These are phyloP conservation scores for Diorhabda carinulata DNA, from an alignment of 1,140 invertebrate genomes.

Conservation along the genomic window DNA sequence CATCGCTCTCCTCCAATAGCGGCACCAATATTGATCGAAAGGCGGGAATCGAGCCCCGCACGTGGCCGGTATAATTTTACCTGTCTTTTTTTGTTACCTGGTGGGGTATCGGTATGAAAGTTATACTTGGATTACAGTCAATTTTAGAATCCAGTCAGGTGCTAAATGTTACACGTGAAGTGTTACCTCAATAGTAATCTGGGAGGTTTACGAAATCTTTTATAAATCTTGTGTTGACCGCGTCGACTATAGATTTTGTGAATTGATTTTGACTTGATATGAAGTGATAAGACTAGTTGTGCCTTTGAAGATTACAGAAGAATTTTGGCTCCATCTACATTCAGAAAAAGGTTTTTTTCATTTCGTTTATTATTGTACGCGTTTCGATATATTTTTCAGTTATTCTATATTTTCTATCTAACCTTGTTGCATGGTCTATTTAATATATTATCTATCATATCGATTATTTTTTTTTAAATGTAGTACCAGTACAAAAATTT, in stretches of 20 bases:
- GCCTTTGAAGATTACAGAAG: no score
- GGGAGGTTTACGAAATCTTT: background rate
- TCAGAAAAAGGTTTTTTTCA: no score
- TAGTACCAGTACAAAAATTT: no score
- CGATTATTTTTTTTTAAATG: no score
- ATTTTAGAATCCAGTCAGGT: slow-evolving; percentile 28
- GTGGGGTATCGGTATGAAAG: slow-evolving; percentile 17
- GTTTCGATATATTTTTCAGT: no score
- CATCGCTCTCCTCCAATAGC: background rate
- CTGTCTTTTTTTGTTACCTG: slow-evolving; percentile 3
- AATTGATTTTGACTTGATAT: background rate
- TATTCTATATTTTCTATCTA: no score
- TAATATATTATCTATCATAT: no score
- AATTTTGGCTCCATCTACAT: no score
- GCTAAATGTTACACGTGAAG: slow-evolving; percentile 20
- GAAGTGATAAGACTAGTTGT: background rate
- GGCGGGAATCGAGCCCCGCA: slow-evolving; percentile 14
- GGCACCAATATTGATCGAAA: background rate
- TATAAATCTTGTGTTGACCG: background rate
- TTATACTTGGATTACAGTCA: slow-evolving; percentile 26
- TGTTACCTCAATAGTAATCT: background rate
- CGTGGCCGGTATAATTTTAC: slow-evolving; percentile 20
- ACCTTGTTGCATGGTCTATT: no score
- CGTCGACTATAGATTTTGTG: background rate
- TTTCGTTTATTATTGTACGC: no score